These are phyloP conservation scores for Magallana ariakensis DNA, from an alignment of 1,140 invertebrate species.

Conservation along the genomic window DNA sequence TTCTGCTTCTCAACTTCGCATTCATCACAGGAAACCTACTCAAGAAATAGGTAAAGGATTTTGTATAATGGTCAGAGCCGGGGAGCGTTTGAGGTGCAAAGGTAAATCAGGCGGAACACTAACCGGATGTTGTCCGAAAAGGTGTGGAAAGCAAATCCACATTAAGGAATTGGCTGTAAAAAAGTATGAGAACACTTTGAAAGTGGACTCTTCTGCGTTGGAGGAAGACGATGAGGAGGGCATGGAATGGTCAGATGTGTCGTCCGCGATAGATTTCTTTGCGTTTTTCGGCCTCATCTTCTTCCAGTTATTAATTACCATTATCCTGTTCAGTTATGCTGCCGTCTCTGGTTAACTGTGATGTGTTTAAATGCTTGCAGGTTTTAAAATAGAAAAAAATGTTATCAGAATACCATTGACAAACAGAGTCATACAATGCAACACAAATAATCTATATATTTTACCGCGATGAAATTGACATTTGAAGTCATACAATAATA, in stretches of 20 bases:
- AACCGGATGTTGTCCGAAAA: neutral
- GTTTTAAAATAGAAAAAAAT: too few relatives aligned
- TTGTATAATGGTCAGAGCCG: neutral
- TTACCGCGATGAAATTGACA: too few relatives aligned
- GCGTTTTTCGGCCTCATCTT: neutral
- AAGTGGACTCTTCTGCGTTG: neutral
- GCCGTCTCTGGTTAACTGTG: too few relatives aligned
- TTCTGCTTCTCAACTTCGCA: constrained; percentile 5
- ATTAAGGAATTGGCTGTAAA: neutral
- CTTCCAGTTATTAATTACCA: too few relatives aligned
- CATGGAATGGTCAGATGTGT: neutral
- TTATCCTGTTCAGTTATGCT: too few relatives aligned
- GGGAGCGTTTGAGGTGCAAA: neutral
- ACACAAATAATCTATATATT: too few relatives aligned
- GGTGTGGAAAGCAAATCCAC: neutral
- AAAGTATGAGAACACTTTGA: neutral
- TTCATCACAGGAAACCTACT: neutral
- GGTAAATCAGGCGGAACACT: neutral
- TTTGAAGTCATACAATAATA: too few relatives aligned
- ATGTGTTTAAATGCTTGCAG: too few relatives aligned
- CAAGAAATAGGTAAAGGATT: neutral
- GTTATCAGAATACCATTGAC: too few relatives aligned
- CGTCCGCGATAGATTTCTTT: neutral
- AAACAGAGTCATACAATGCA: too few relatives aligned
- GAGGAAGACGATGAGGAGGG: neutral